Percentiles rank a stretch among this genome's conserved stretches.
Conservation (phyloP, 1,140 invertebrate species). For the Bombus cullumanus region DNA sequence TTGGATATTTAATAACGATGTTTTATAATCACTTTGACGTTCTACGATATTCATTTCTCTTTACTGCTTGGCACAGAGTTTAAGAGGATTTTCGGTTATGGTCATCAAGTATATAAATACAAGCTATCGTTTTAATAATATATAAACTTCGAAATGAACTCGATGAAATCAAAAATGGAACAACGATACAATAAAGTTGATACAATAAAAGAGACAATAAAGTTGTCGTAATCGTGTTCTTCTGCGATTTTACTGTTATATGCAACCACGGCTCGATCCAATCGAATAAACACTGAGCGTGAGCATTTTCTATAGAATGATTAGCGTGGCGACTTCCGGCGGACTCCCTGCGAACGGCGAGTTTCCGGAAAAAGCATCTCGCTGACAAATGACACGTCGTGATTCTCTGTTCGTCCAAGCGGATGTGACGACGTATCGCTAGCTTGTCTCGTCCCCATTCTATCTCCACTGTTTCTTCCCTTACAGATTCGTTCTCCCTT, state of each 20-base stretch:
- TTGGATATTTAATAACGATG: background rate
- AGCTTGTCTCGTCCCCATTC: slow-evolving; percentile 29
- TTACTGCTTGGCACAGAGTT: background rate
- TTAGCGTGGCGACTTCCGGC: slow-evolving; percentile 26
- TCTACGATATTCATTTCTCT: background rate
- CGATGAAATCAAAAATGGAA: background rate
- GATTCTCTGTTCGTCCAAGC: slow-evolving; percentile 72
- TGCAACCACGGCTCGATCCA: background rate
- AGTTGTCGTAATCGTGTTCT: too few relatives aligned
- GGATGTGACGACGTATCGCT: slow-evolving; percentile 72
- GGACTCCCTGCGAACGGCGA: slow-evolving; percentile 64
- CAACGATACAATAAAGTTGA: too few relatives aligned
- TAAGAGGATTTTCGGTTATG: background rate
- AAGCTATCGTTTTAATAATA: background rate
- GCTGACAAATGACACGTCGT: slow-evolving; percentile 76
- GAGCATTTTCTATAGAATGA: background rate
- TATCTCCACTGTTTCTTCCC: slow-evolving; percentile 54
- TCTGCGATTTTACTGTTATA: background rate
- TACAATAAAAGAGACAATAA: too few relatives aligned
- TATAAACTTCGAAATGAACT: background rate
- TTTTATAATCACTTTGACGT: background rate
- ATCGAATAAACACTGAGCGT: background rate
- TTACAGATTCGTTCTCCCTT: slow-evolving; percentile 41
- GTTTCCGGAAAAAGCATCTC: slow-evolving; percentile 68
- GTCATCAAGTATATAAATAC: background rate